Evolutionary conservation across 2,113 vertebrate genomes (phyloP).

Genomic region (Microcebus lehilahytsara): DNA sequence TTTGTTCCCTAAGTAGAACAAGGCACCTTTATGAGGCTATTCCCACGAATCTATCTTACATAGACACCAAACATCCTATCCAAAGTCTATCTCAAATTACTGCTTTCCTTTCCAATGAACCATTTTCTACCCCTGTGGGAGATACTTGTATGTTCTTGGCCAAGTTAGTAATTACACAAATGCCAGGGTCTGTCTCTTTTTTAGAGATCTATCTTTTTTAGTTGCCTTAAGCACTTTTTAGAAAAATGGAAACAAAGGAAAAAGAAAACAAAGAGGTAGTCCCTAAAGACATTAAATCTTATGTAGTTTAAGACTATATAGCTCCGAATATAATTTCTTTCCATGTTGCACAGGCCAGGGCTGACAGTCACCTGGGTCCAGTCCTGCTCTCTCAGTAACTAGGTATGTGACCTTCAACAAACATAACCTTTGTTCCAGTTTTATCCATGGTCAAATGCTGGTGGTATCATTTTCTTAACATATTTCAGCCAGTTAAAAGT

Average conservation of each 20-base stretch:
- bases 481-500: not conserved
- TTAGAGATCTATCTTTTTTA: not conserved
- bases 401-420: not conserved
- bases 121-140: not conserved
- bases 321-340: not conserved
- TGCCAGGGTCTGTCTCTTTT: not conserved
- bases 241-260: slow-evolving; percentile 22
- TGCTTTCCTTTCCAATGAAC: slow-evolving; percentile 27
- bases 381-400: not conserved
- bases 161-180: not conserved
- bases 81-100: slow-evolving; percentile 20
- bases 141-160: not conserved
- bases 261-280: not conserved
- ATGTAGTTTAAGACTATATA: not conserved
- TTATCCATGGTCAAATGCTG: not conserved
- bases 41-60: not conserved
- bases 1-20: not conserved
- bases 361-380: not conserved
- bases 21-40: not conserved
- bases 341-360: not conserved
- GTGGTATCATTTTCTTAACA: not conserved
- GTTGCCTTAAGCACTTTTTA: not conserved
- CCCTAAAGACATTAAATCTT: not conserved
- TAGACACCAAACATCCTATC: not conserved
- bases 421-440: not conserved